Conservation (phyloP, 1,140 invertebrate genomes). For the Psix sp. region DNA sequence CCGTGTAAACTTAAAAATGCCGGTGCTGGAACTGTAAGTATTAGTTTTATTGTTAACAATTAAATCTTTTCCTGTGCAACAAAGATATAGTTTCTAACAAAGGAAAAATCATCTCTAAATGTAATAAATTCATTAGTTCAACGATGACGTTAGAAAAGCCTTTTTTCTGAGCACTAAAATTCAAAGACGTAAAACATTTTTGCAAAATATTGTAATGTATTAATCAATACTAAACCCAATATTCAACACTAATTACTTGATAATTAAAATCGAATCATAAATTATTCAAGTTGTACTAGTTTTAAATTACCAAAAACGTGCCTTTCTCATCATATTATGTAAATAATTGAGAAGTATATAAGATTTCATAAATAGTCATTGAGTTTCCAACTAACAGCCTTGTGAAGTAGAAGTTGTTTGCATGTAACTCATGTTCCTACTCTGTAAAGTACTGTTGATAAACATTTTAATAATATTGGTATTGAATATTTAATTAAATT, state of each 20-base stretch:
- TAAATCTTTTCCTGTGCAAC: not conserved
- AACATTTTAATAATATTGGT: constrained; percentile 31
- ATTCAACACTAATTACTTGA: too few relatives aligned
- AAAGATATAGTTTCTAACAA: too few relatives aligned
- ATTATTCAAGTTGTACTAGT: too few relatives aligned
- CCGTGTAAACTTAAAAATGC: constrained; percentile 84
- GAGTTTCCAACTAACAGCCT: constrained; percentile 21
- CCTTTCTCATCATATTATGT: constrained; percentile 11
- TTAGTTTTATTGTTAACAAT: not conserved
- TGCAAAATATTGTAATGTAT: too few relatives aligned
- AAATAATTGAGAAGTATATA: constrained; percentile 22
- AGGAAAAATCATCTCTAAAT: too few relatives aligned
- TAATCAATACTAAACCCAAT: too few relatives aligned
- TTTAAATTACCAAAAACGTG: constrained; percentile 4
- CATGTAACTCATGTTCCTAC: constrained; percentile 27
- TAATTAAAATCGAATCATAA: too few relatives aligned
- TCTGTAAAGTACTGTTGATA: constrained; percentile 12
- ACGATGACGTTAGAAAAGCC: too few relatives aligned
- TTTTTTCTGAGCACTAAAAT: too few relatives aligned
- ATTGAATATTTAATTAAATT: constrained; percentile 31
- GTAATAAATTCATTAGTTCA: too few relatives aligned
- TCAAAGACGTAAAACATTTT: too few relatives aligned
- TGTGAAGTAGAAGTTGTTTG: constrained; percentile 29
- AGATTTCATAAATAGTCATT: constrained; percentile 26
- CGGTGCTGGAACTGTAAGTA: constrained; percentile 84